These are phyloP conservation scores for Drosophila lacicola DNA, from an alignment of 2,888 invertebrate genomes.

Conservation along the genomic window DNA sequence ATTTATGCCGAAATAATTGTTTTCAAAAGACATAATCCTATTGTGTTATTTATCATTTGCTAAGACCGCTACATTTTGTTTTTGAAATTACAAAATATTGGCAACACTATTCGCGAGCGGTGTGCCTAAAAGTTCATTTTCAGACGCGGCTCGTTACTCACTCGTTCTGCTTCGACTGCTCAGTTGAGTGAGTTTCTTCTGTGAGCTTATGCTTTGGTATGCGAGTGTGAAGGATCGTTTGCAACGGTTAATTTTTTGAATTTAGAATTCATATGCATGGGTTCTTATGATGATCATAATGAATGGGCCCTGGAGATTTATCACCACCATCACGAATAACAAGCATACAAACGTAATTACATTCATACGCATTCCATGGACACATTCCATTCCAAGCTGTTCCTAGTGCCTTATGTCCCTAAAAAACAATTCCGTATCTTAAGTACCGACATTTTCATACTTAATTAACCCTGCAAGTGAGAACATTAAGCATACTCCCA, in stretches of 20 bases:
- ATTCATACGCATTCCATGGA: no score
- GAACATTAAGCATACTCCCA: not conserved
- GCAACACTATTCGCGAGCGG: slow-evolving; percentile 6
- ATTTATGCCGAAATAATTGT: no score
- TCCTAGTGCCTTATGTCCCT: no score
- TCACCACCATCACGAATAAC: no score
- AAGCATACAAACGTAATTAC: no score
- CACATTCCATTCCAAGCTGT: no score
- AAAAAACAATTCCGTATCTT: not conserved
- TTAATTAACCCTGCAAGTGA: slow-evolving; percentile 1
- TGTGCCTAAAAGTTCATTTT: not conserved
- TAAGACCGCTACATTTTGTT: no score
- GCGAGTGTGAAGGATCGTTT: slow-evolving; percentile 3
- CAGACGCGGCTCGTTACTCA: not conserved
- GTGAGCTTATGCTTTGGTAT: not conserved
- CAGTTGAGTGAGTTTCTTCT: not conserved
- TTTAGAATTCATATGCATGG: not conserved
- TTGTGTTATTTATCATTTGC: no score
- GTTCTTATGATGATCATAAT: no score
- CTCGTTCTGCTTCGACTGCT: not conserved
- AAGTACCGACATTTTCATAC: not conserved
- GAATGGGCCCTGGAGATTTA: no score
- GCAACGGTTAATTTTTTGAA: not conserved
- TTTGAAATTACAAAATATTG: not conserved
- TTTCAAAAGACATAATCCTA: not conserved